phyloP scores from a whole-genome alignment of 2,888 invertebrate genomes.

The Diadegma fenestrale region DNA sequence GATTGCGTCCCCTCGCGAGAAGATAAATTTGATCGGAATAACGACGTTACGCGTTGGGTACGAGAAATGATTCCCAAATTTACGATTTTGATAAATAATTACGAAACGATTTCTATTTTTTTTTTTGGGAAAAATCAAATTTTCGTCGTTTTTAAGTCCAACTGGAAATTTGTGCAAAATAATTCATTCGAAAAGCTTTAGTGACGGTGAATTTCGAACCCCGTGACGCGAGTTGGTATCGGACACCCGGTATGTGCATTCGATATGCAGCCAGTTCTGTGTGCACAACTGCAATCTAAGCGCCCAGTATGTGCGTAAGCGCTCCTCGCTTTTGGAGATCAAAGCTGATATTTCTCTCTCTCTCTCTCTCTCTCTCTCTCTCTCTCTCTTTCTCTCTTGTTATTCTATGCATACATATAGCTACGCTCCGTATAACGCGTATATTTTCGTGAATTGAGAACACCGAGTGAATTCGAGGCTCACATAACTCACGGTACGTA shows the following conservation, averaged over 20 bases:
- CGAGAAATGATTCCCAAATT: no score
- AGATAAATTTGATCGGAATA: not conserved
- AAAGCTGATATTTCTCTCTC: constrained; percentile 28
- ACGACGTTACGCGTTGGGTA: no score
- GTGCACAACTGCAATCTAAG: constrained; percentile 16
- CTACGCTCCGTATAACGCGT: not conserved
- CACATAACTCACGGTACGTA: constrained; percentile 2
- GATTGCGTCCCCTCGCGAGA: not conserved
- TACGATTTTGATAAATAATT: no score
- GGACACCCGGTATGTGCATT: not conserved
- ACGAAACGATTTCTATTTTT: no score
- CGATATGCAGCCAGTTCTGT: not conserved
- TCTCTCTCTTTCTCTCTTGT: constrained; percentile 1
- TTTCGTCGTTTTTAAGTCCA: no score
- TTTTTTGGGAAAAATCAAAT: no score
- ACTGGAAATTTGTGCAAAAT: not conserved
- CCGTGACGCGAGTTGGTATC: not conserved
- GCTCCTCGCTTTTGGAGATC: constrained; percentile 29
- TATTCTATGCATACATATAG: not conserved
- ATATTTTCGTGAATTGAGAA: not conserved
- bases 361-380: no score
- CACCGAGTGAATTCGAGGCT: not conserved
- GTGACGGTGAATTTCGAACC: not conserved
- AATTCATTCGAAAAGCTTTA: not conserved
- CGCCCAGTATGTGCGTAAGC: constrained; percentile 3